Evolutionary conservation across 2,113 vertebrate species (phyloP).

Genomic region (Hystrix cristata): DNA sequence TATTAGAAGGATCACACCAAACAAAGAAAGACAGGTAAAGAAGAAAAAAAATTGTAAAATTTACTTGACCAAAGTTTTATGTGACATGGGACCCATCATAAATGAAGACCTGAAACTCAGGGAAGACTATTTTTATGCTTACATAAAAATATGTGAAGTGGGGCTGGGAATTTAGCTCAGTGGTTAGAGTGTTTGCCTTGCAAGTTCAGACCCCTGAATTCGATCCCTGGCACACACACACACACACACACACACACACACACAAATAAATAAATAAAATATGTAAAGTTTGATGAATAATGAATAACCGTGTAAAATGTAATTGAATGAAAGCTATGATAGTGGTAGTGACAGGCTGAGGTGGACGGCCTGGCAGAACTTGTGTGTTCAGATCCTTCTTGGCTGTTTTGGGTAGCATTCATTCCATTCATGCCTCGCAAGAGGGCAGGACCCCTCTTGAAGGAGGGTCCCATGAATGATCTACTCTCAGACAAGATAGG

Average conservation of each 20-base stretch:
- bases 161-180: no score
- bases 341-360: neutral
- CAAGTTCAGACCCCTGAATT: no score
- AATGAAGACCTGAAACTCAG: neutral
- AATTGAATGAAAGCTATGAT: neutral
- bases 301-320: neutral
- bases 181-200: no score
- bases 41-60: neutral
- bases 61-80: neutral
- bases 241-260: no score
- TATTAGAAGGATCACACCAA: neutral
- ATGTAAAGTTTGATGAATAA: neutral
- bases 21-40: neutral
- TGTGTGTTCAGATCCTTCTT: neutral
- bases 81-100: neutral
- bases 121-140: neutral
- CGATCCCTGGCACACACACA: no score
- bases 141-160: no score
- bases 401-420: no score
- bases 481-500: neutral
- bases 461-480: no score
- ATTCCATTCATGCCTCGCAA: neutral
- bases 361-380: neutral
- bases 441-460: neutral
- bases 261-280: no score